phyloP scores from a whole-genome alignment of 2,113 vertebrate genomes.

The Furnarius figulus region DNA sequence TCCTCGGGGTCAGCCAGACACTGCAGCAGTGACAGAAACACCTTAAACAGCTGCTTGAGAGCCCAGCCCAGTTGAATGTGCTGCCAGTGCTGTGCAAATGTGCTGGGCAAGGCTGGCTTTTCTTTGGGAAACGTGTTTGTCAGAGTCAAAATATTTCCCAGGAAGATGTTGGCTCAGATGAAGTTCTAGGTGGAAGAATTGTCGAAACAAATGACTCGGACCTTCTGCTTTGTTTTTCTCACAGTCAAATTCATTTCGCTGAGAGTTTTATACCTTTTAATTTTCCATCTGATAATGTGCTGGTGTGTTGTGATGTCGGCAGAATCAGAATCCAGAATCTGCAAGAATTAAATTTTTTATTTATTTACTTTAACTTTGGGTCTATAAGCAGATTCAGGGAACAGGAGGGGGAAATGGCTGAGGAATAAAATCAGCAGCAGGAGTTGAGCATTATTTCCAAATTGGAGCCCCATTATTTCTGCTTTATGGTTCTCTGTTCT shows the following conservation, averaged over 20 bases:
- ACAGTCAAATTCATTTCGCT: background rate
- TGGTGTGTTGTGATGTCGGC: background rate
- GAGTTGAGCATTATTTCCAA: background rate
- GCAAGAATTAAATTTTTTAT: background rate
- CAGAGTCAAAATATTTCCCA: background rate
- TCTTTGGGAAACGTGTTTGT: background rate
- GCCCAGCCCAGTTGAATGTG: rapidly evolving
- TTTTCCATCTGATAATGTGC: background rate
- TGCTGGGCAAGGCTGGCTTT: background rate
- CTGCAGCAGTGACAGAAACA: background rate
- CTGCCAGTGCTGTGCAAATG: rapidly evolving
- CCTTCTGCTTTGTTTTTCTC: background rate
- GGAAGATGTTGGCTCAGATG: background rate
- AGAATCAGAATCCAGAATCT: too few species aligned
- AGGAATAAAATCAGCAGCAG: background rate
- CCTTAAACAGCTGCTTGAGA: background rate
- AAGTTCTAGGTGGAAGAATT: background rate
- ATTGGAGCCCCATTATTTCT: background rate
- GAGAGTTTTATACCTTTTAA: background rate
- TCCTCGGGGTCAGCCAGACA: background rate
- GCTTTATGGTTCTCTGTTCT: background rate
- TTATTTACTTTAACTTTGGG: background rate
- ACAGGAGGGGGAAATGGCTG: background rate
- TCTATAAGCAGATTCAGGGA: background rate
- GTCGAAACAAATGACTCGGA: background rate